Base-by-base conservation (phyloP, 1,140 invertebrate species). In the Drosophila funebris region DNA sequence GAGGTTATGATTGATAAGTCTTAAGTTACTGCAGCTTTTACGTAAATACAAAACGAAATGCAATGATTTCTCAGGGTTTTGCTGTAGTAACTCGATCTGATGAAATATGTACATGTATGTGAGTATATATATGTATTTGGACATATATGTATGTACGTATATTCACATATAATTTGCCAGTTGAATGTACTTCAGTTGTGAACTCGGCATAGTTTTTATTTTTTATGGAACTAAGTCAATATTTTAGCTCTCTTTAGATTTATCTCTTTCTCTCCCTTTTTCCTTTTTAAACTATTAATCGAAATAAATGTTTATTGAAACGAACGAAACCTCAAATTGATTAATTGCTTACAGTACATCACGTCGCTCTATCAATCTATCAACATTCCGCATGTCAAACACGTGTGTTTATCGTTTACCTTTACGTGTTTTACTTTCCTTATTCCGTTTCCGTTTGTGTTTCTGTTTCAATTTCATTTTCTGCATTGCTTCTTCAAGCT, bases 221-320 rank as follows among this genome's bases (percentile, higher is more conserved):
- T n/a, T n/a, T n/a, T n/a, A n/a, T n/a, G n/a, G n/a, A n/a, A n/a
- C n/a, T n/a, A n/a, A n/a, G n/a, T n/a, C n/a, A 41, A 41, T 24
- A 13, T 46, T 27, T 48, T 13, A 14, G 24, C 11, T 33, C 20
- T 31, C 24, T 58, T 3, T 27, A 11, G 20, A 9, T 61, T n/a
- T 46, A 16, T 27, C 27, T 29, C 16, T 44, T 9, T 37, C 13
- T 37, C 14, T 48, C 18, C 24, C n/a, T 31, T 11, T 54, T 24
- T 22, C 18, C 33, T 11, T 9, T 44, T 18, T 37, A 14, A 48
- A 58, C 22, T 58, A 46, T 31, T 44, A 27, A 56, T 64, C 39
- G 20, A 70, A 61, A 70, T 70, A 70, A 63, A 70, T 70, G 43
- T 39, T 5, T 46, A 63, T 39, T 70, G 39, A 62, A 64, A 62